Conservation (phyloP, 2,888 invertebrate genomes). For the Allolobophora icterica region DNA sequence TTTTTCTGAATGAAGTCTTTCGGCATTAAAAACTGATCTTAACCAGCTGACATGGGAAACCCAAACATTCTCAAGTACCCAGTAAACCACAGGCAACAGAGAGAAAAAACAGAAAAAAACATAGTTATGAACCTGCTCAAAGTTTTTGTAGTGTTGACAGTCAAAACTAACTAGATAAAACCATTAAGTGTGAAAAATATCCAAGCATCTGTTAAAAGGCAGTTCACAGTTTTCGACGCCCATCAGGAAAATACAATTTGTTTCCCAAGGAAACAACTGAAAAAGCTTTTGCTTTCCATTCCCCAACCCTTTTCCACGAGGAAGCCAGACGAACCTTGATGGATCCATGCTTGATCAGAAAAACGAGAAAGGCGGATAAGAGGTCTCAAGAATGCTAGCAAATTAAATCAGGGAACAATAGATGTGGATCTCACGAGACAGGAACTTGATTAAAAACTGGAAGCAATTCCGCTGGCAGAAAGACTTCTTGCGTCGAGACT, state of each 20-base stretch:
- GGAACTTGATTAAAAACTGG: background rate
- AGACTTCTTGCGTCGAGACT: background rate
- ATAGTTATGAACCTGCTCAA: background rate
- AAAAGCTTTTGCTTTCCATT: background rate
- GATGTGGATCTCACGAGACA: background rate
- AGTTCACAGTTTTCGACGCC: background rate
- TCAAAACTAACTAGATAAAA: background rate
- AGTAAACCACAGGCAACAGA: background rate
- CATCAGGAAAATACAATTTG: background rate
- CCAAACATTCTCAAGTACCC: background rate
- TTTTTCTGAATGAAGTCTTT: background rate
- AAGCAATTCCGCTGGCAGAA: background rate
- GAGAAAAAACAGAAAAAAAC: too few relatives aligned
- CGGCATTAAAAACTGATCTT: background rate
- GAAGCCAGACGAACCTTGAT: background rate
- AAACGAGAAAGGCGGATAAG: background rate
- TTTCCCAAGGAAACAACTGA: background rate
- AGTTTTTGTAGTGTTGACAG: background rate
- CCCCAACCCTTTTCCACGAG: background rate
- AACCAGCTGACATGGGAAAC: background rate
- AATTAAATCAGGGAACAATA: conserved; percentile 3
- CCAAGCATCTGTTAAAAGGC: background rate
- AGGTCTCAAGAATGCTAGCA: background rate
- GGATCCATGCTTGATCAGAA: background rate
- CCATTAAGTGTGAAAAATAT: background rate